Evolutionary conservation across 2,797 vertebrate species (phyloP), one percentile per base, ranked within the genome.

Genomic region (Pygocentrus nattereri): DNA sequence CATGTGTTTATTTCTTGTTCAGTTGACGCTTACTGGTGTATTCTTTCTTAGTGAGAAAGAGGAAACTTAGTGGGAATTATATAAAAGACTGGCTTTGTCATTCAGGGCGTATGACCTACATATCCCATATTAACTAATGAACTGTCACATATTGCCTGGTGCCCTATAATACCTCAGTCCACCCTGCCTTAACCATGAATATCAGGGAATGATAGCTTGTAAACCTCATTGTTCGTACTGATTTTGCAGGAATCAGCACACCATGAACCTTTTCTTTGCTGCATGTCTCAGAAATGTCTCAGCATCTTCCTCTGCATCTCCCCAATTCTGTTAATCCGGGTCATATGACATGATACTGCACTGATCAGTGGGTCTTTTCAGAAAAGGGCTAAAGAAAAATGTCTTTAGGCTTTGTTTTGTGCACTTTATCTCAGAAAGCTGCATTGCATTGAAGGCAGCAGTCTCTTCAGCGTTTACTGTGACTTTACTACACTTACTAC

Each of bases 181-280:
- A n/a, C n/a, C n/a, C n/a, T n/a, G n/a, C n/a, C n/a, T n/a, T n/a
- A n/a, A n/a, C n/a, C 19, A 21, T 16, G 1, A 54, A 54, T 54
- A 65, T 5, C 65, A 23, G 38, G 23, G 0, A 68, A n/a, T n/a
- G n/a, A n/a, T n/a, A n/a, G n/a, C n/a, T n/a, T n/a, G n/a, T n/a
- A n/a, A n/a, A n/a, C n/a, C n/a, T n/a, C n/a, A n/a, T n/a, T 65
- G 30, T 65, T 65, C 62, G 38, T 25, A 65, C 31, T 38, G 59
- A 27, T 62, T 62, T 62, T 12, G 1, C 59, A 65, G 65, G 38
- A 10, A 34, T 65, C 5, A 6, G 41, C 21, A 47, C 41, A 18
- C n/a, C 5, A 4, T 16, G 23, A 47, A 25, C 23, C 12, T 50
- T 50, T 70, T 31, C 16, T 31, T 34, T 65, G 59, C 59, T 62